Conservation (phyloP, 2,113 vertebrate genomes). For the Salvelinus fontinalis region DNA sequence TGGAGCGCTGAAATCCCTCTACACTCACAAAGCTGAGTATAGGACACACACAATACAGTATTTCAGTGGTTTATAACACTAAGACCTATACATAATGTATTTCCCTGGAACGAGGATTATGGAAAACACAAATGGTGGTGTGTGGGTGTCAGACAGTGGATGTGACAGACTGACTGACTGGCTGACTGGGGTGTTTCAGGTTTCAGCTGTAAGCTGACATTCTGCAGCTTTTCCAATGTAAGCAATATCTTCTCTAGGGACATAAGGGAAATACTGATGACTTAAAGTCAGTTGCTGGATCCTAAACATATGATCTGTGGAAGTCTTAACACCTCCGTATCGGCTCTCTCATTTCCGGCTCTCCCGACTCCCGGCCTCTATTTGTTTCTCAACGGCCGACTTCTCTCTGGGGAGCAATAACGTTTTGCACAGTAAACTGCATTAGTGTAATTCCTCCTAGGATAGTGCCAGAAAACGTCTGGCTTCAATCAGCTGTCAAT, state of each 20-base stretch:
- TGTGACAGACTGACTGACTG: slow-evolving; percentile 34
- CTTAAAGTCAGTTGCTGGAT: slow-evolving; percentile 27
- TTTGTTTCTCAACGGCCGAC: slow-evolving; percentile 7
- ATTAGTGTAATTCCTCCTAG: slow-evolving; percentile 52
- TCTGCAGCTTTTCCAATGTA: slow-evolving; percentile 33
- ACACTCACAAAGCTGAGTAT: slow-evolving; percentile 27
- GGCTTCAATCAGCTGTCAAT: slow-evolving; percentile 85
- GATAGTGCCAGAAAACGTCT: slow-evolving; percentile 79
- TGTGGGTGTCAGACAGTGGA: slow-evolving; percentile 45
- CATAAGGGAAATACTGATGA: slow-evolving; percentile 43
- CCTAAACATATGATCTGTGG: slow-evolving; percentile 44
- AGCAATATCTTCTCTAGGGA: slow-evolving; percentile 45
- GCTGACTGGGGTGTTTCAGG: slow-evolving; percentile 40
- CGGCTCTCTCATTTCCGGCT: slow-evolving; percentile 45
- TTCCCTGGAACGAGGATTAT: slow-evolving; percentile 41
- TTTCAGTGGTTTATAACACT: slow-evolving; percentile 35
- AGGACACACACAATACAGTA: background rate
- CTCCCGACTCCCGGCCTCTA: slow-evolving; percentile 36
- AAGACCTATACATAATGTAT: slow-evolving; percentile 27
- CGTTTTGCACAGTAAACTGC: slow-evolving; percentile 30
- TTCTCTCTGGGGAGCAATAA: slow-evolving; percentile 57
- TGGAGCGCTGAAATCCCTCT: slow-evolving; percentile 15
- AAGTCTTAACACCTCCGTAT: slow-evolving; percentile 48
- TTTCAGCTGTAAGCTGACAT: slow-evolving; percentile 53
- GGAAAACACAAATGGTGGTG: slow-evolving; percentile 43